A percentile compares a stretch with the other conserved stretches of the same genome.
Evolutionary conservation across 2,888 invertebrate genomes (phyloP).

Genomic region (Phrixothrix hirtus): DNA sequence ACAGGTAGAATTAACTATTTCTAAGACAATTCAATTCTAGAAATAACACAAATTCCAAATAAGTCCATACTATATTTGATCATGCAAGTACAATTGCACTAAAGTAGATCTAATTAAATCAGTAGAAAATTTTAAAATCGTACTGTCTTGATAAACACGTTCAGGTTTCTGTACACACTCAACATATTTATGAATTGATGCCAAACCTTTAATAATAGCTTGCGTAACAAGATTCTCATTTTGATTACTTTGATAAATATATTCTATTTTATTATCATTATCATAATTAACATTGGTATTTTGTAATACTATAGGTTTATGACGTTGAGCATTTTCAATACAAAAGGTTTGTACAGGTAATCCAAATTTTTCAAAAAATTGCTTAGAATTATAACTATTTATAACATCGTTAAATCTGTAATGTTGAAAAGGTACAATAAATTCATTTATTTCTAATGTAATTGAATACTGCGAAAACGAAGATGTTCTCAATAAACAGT

Average conservation of each 20-base stretch:
- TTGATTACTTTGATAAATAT: conserved; percentile 42
- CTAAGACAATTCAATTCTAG: not conserved
- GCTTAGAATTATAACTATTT: conserved; percentile 59
- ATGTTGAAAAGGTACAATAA: conserved; percentile 64
- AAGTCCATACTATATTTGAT: conserved; percentile 22
- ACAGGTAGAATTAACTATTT: not conserved
- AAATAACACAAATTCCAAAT: not conserved
- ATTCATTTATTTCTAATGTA: conserved; percentile 68
- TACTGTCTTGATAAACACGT: conserved; percentile 44
- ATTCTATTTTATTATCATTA: conserved; percentile 42
- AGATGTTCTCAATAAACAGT: conserved; percentile 66
- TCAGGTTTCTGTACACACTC: conserved; percentile 42
- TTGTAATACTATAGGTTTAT: conserved; percentile 49
- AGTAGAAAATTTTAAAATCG: conserved; percentile 48
- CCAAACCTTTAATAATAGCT: conserved; percentile 41
- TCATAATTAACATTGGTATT: conserved; percentile 47
- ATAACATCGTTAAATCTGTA: conserved; percentile 61
- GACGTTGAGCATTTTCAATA: conserved; percentile 40
- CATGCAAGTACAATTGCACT: conserved; percentile 47
- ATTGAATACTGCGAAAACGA: conserved; percentile 60
- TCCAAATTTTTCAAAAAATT: conserved; percentile 38
- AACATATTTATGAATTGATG: conserved; percentile 50
- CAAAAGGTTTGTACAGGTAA: conserved; percentile 52
- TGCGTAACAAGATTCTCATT: conserved; percentile 36
- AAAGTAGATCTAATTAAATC: conserved; percentile 51